Conservation (phyloP, 2,113 vertebrate genomes). For the Tauraco erythrolophus region DNA sequence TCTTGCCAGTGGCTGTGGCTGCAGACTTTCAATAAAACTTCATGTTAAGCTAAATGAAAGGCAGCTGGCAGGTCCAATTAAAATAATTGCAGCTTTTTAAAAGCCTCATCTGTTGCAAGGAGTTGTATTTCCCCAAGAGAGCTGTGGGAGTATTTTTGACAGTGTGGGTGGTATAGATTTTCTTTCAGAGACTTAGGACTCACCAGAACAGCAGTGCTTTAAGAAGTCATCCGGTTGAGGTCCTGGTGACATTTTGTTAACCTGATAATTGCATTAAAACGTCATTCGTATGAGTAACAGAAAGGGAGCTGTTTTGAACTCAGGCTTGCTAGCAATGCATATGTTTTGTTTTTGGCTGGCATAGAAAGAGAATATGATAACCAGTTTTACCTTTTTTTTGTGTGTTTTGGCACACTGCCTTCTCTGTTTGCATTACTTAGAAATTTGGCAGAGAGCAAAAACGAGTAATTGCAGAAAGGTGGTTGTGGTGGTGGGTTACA, state of each 20-base stretch:
- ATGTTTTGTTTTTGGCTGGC: background rate
- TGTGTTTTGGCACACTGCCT: background rate
- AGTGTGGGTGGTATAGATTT: background rate
- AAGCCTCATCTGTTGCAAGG: background rate
- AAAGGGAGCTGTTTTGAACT: background rate
- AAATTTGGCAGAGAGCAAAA: background rate
- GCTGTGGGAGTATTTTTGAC: background rate
- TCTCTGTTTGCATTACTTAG: background rate
- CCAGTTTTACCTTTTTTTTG: background rate
- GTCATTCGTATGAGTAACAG: background rate
- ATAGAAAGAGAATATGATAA: background rate
- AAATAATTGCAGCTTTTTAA: constrained; percentile 9
- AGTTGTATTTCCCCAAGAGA: background rate
- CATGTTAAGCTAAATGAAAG: constrained; percentile 12
- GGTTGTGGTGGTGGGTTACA: background rate
- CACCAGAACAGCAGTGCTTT: background rate
- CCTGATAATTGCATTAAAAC: background rate
- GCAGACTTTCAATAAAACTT: background rate
- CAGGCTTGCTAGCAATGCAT: background rate
- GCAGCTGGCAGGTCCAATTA: background rate
- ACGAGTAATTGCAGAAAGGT: background rate
- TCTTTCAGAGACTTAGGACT: background rate
- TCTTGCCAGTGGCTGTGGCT: background rate
- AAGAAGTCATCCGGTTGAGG: background rate
- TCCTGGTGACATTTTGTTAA: background rate